Percentiles rank a stretch among this genome's conserved stretches.
These are phyloP conservation scores for Mylabris phalerata DNA, from an alignment of 1,140 invertebrate genomes.

Conservation along the genomic window DNA sequence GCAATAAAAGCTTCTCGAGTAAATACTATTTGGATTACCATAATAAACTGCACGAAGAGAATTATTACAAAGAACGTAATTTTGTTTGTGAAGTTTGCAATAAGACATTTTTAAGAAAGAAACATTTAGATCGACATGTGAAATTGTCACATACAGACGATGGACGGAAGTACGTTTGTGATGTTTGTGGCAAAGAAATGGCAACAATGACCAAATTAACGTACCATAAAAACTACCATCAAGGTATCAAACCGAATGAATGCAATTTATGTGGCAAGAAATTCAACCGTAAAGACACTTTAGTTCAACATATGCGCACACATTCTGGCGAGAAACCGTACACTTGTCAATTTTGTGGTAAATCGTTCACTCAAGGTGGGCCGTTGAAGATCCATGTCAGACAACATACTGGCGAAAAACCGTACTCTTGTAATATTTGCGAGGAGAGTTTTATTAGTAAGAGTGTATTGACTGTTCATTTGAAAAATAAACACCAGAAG, in stretches of 20 bases:
- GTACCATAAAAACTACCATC: constrained; percentile 36
- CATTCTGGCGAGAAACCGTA: constrained; percentile 49
- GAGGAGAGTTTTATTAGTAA: constrained; percentile 14
- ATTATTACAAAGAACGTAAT: constrained; percentile 36
- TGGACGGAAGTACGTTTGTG: constrained; percentile 15
- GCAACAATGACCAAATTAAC: background rate
- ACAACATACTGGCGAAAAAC: constrained; percentile 4
- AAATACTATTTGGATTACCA: constrained; percentile 28
- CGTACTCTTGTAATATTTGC: constrained; percentile 8
- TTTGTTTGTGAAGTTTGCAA: constrained; percentile 45
- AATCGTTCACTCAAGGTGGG: constrained; percentile 44
- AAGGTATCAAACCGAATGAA: constrained; percentile 46
- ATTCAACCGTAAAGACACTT: constrained; percentile 49
- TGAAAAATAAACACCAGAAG: constrained; percentile 5
- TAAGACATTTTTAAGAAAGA: constrained; percentile 37
- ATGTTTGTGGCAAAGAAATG: constrained; percentile 7
- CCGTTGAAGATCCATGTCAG: constrained; percentile 39
- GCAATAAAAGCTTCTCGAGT: constrained; percentile 29
- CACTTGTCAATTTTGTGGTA: constrained; percentile 47
- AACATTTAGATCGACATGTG: constrained; percentile 23
- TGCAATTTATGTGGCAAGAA: constrained; percentile 49
- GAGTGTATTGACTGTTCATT: constrained; percentile 6
- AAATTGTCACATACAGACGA: background rate
- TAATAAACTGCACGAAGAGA: constrained; percentile 22
- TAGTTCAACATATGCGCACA: constrained; percentile 50